Percentiles rank a stretch among this genome's conserved stretches.
phyloP scores from a whole-genome alignment of 2,888 invertebrate species.

The Neria commutata region DNA sequence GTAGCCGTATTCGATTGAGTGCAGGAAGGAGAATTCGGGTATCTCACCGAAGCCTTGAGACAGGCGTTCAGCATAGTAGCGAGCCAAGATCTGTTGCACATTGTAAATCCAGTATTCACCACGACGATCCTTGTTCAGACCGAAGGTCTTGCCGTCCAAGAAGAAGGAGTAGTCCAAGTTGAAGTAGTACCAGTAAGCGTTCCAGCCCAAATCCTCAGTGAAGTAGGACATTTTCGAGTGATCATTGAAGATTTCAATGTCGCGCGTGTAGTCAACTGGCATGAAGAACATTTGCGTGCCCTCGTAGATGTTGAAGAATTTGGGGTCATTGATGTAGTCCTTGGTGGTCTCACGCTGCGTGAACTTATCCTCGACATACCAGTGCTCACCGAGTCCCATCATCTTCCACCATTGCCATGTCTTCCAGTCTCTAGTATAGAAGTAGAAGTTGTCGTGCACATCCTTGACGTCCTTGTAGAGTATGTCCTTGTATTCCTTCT shows the following conservation, averaged over 20 bases:
- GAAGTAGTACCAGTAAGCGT: slow-evolving; percentile 71
- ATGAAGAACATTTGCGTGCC: slow-evolving; percentile 52
- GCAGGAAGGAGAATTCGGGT: slow-evolving; percentile 65
- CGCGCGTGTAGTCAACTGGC: slow-evolving; percentile 68
- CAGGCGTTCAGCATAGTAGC: slow-evolving; percentile 74
- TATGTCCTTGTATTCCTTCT: slow-evolving; percentile 61
- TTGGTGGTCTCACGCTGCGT: slow-evolving; percentile 46
- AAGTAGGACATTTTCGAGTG: slow-evolving; percentile 71
- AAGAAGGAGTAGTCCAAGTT: slow-evolving; percentile 70
- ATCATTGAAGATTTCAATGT: slow-evolving; percentile 63
- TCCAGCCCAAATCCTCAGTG: slow-evolving; percentile 74
- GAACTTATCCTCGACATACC: slow-evolving; percentile 45
- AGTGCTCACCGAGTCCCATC: slow-evolving; percentile 50
- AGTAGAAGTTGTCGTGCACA: slow-evolving; percentile 38
- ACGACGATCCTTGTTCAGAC: no score
- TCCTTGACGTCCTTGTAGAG: slow-evolving; percentile 49
- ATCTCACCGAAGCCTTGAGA: slow-evolving; percentile 70
- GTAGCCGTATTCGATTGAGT: slow-evolving; percentile 64
- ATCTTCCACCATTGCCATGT: slow-evolving; percentile 53
- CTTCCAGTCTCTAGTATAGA: slow-evolving; percentile 52
- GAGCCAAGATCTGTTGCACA: slow-evolving; percentile 72
- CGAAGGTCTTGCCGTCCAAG: slow-evolving; percentile 65
- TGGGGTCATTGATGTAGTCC: slow-evolving; percentile 42
- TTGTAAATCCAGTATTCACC: slow-evolving; percentile 71
- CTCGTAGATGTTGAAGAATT: slow-evolving; percentile 38